Percentiles rank a stretch among this genome's conserved stretches.
Evolutionary conservation across 2,797 vertebrate genomes (phyloP).

Genomic region (Delichon dasypus): DNA sequence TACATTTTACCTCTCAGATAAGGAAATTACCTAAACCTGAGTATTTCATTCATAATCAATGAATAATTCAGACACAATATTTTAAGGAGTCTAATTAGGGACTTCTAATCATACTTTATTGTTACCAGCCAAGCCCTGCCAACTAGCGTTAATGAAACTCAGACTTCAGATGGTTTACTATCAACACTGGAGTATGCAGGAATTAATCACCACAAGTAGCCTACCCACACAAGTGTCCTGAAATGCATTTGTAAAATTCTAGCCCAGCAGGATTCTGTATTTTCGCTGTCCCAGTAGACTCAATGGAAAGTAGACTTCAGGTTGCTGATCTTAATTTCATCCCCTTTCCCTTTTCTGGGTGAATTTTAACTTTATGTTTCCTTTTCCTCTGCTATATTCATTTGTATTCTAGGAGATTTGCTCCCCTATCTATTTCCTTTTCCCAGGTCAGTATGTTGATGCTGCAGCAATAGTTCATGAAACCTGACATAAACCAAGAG

Average conservation of each 20-base stretch:
- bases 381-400: background rate
- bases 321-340: background rate
- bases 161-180: background rate
- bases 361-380: background rate
- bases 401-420: background rate
- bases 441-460: background rate
- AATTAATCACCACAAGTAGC: background rate
- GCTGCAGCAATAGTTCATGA: background rate
- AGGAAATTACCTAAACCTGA: background rate
- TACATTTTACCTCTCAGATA: background rate
- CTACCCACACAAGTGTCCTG: background rate
- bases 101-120: background rate
- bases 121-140: background rate
- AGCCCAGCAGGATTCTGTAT: background rate
- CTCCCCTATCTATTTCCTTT: background rate
- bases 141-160: background rate
- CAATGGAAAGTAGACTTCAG: background rate
- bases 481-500: background rate
- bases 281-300: background rate
- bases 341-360: accelerated
- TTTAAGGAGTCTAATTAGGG: constrained; percentile 1
- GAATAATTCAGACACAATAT: background rate
- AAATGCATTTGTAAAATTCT: background rate
- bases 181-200: background rate
- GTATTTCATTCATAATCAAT: background rate